Evolutionary conservation across 2,113 vertebrate species (phyloP).

Genomic region (Rhinoptilus africanus): DNA sequence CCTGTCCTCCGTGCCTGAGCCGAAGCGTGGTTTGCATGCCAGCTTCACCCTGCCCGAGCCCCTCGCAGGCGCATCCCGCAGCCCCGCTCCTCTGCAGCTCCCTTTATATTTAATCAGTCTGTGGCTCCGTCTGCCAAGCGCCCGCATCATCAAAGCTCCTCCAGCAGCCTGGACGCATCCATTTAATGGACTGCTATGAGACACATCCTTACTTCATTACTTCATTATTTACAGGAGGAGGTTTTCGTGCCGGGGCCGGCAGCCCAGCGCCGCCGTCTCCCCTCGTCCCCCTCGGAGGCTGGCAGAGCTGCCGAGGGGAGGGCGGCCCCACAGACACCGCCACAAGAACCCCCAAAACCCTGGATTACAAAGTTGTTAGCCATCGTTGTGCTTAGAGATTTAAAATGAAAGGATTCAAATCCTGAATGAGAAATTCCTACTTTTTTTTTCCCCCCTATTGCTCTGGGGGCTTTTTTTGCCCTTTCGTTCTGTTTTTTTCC

Average conservation of each 20-base stretch:
- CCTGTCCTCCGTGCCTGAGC: not conserved
- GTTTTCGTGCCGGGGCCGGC: not conserved
- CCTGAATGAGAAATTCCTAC: not conserved
- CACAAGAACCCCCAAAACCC: not conserved
- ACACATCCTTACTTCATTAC: not conserved
- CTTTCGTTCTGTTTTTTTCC: not conserved
- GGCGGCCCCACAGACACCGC: not conserved
- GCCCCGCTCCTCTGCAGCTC: not conserved
- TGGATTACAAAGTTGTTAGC: not conserved
- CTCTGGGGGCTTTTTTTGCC: too few relatives aligned
- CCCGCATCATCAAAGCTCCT: not conserved
- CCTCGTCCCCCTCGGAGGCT: not conserved
- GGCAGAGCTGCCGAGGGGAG: not conserved
- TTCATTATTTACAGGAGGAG: not conserved
- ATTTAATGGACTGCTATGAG: not conserved
- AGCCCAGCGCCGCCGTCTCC: not conserved
- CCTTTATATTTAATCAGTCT: not conserved
- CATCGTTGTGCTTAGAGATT: not conserved
- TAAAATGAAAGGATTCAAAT: not conserved
- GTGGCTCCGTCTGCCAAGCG: not conserved
- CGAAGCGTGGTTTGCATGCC: rapidly evolving
- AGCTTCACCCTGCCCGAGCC: not conserved
- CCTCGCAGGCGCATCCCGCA: rapidly evolving
- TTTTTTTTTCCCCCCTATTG: too few relatives aligned
- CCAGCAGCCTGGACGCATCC: not conserved